Evolutionary conservation across 2,888 invertebrate genomes (phyloP), one percentile per base, ranked within the genome.

Genomic region (Ethmia dodecea): DNA sequence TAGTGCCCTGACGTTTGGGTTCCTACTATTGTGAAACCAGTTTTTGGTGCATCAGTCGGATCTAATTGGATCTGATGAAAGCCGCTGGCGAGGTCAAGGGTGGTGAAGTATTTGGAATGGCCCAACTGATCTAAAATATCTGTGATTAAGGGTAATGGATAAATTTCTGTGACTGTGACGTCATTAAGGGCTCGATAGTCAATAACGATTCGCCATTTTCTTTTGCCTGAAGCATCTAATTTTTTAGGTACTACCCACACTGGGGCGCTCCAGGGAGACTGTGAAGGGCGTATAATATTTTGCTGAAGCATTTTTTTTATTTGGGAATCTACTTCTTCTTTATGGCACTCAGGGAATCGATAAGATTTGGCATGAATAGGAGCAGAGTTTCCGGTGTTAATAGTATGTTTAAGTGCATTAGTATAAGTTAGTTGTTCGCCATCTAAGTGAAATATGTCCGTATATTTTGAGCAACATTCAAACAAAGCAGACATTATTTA

Each of bases 1-100:
- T 32, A 41, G 25, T 41, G 38, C 6, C 44, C 44, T 12, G 25
- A 22, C n/a, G 3, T 10, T 18, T 18, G 18, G 6, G 6, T 18
- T 18, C 3, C 5, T 18, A 11, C 39, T 35, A 38, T 38, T 13
- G 24, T 40, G 13, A 41, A 40, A 2, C 37, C 43, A 27, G 40
- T 43, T 26, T 43, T 43, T 0, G 28, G 22, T 13, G 25, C 26
- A 12, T 43, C 38, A 11, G 36, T 26, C 3, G 41, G 38, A 15
- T 18, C 6, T 33, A 44, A 30, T 30, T 31, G 11, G 10, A 43
- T 31, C 25, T 38, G 42, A 15, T 40, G 39, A 14, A 39, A 44
- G 3, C 36, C 39, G 13, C 25, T 28, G 13, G 35, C 31, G 14
- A 43, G 15, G 28, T 66, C 62, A 5, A 51, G 33, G 1, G 42